Base-by-base conservation (phyloP, 2,888 invertebrate genomes). In the Drosophila kokeensis region DNA sequence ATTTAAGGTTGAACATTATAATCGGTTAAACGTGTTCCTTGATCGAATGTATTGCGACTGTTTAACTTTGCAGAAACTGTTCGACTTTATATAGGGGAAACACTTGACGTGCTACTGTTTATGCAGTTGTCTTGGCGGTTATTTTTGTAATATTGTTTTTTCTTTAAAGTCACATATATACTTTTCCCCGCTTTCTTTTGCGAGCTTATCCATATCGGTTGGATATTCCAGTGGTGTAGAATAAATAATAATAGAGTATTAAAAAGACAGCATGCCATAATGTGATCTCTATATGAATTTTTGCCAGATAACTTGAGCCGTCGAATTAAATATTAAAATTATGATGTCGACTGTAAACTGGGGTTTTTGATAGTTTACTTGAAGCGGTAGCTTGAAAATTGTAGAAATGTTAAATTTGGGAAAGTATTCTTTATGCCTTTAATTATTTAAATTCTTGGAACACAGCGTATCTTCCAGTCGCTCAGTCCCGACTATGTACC, bases 1-100 rank as follows among this genome's bases (percentile, higher is more conserved):
- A 24, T 52, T 82, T 84, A 4, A 79, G 15, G 32, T 79, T 67
- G 21, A 87, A 71, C 87, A 84, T 82, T 50, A 3, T 3, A 34
- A 52, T 45, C 11, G 36, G 4, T 1, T 4, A 6, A 34, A 42
- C 21, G 40, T 34, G 34, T 21, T 29, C 7, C 29, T 10, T 7
- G 29, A 21, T 18, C 66, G 29, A 40, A 42, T n/a, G 4, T 21
- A 15, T 34, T 50, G 21, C 2, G 21, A 72, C 64, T 79, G 73
- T 27, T 18, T 45, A 49, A 40, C 8, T 32, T 8, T 24, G 27
- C 24, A 0, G 0, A 24, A 38, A 38, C 8, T 36, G 30, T 21
- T 11, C 15, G 32, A 2, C 40, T 50, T 66, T 79, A 64, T 83
- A 83, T 83, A 83, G 53, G 18, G 4, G 2, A 24, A 36, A 4